Percentiles rank a stretch among this genome's conserved stretches.
These are phyloP conservation scores for Ormyrus nitidulus DNA, from an alignment of 2,888 invertebrate species.

Conservation along the genomic window DNA sequence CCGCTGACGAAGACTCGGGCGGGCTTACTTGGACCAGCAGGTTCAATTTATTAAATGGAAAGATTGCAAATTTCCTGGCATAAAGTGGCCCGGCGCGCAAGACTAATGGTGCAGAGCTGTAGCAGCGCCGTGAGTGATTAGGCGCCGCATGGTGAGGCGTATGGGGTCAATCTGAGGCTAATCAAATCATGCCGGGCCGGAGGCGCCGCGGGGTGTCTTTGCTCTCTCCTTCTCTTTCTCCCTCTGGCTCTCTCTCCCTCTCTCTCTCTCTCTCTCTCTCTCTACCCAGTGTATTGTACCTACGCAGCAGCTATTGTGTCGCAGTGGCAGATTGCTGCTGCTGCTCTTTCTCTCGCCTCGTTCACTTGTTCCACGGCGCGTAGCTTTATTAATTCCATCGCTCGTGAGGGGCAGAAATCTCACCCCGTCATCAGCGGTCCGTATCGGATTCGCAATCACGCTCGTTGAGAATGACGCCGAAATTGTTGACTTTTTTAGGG, in stretches of 20 bases:
- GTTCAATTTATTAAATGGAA: slow-evolving; percentile 75
- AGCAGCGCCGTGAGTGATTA: slow-evolving; percentile 66
- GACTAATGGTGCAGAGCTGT: slow-evolving; percentile 72
- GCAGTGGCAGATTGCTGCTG: slow-evolving; percentile 41
- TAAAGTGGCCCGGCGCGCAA: slow-evolving; percentile 70
- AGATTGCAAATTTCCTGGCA: slow-evolving; percentile 75
- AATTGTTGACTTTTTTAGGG: slow-evolving; percentile 8
- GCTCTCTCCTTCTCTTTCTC: slow-evolving; percentile 26
- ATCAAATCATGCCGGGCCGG: slow-evolving; percentile 74
- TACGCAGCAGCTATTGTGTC: slow-evolving; percentile 13
- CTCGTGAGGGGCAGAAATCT: slow-evolving; percentile 63
- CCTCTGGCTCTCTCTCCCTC: too few species aligned
- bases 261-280: background rate
- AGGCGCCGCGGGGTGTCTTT: slow-evolving; percentile 62
- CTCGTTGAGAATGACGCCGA: background rate
- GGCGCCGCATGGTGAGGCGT: slow-evolving; percentile 65
- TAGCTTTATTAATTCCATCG: slow-evolving; percentile 75
- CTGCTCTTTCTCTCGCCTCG: slow-evolving; percentile 6
- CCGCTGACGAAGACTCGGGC: background rate
- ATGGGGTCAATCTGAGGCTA: slow-evolving; percentile 76
- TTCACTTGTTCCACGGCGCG: slow-evolving; percentile 58
- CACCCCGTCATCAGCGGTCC: slow-evolving; percentile 52
- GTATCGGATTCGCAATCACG: slow-evolving; percentile 46
- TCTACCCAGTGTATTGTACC: too few species aligned
- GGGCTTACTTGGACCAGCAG: background rate